phyloP scores from a whole-genome alignment of 2,113 vertebrate species.

The Sisor rabdophorus region DNA sequence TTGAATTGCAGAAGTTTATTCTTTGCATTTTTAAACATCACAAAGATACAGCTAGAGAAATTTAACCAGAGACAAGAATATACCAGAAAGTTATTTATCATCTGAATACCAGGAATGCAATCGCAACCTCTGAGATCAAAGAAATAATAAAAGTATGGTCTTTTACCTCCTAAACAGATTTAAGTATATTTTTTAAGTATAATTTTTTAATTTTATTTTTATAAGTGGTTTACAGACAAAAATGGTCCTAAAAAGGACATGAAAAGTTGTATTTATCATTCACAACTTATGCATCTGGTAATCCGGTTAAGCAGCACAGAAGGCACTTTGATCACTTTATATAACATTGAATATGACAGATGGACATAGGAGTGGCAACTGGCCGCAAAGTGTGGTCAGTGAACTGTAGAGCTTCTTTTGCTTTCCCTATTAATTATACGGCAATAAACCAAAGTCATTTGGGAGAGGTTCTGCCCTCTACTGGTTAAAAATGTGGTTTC shows the following conservation, averaged over 20 bases:
- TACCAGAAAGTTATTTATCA: background rate
- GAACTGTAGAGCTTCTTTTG: background rate
- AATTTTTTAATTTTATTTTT: background rate
- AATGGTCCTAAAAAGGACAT: background rate
- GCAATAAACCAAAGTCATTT: background rate
- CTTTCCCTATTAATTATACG: background rate
- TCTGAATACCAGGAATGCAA: background rate
- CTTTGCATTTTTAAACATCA: too few relatives aligned
- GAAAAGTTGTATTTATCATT: constrained; percentile 1
- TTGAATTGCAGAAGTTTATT: too few relatives aligned
- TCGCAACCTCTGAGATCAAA: background rate
- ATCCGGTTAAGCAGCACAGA: background rate
- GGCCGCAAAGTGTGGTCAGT: constrained; percentile 6
- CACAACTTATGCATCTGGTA: background rate
- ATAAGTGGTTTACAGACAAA: background rate
- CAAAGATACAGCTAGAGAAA: too few relatives aligned
- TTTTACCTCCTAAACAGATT: background rate
- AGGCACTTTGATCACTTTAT: constrained; percentile 29
- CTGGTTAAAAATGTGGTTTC: constrained; percentile 9
- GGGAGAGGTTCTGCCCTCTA: constrained; percentile 24
- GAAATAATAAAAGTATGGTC: background rate
- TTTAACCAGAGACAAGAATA: too few relatives aligned
- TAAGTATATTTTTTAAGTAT: background rate
- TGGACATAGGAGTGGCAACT: constrained; percentile 15
- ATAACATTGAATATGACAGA: constrained; percentile 21